Base-by-base conservation (phyloP, 2,797 vertebrate genomes). In the Trematomus bernacchii region DNA sequence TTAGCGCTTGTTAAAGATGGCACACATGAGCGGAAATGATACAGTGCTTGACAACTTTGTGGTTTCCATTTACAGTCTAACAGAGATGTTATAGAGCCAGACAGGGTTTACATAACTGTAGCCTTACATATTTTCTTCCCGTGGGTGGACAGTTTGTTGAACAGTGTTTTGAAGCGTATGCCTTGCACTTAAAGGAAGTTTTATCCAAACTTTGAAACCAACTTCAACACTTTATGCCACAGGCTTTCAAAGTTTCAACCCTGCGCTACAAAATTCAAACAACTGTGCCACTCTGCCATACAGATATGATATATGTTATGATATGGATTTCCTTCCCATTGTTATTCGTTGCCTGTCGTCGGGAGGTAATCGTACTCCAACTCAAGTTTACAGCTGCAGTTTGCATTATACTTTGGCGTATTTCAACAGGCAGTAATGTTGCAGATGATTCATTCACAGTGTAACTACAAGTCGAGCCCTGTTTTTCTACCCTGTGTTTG, bases 11-110 rank as follows among this genome's bases (percentile, higher is more conserved):
- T 66, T 80, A 77, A 84, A 74, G 71, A 77, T 84, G 79, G 77
- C 73, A 85, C 75, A 48, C 73, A 42, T 33, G 42, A 88, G 84
- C 83, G 83, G 94, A 93, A 93, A 91, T 78, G 70, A 76, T 85
- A 70, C 79, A 78, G 75, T 73, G 77, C 71, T 71, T 89, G 40
- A 88, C 79, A 87, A 85, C 77, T 89, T 69, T 84, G 79, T 84
- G 83, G 87, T 89, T 92, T 91, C 55, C 75, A 76, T 73, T 80
- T 77, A 66, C 71, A 80, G 58, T 78, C 33, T 52, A n/a, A n/a
- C 13, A 79, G 55, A 79, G 55, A 73, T 70, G 47, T 18, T 73
- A 4, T 58, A 79, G 54, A 37, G 80, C 47, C 63, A 80, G 80
- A 68, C 62, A 53, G 59, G 42, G 46, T 73, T 54, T 69, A 30